Base-by-base conservation (phyloP, 2,888 invertebrate species). In the Cephus rjabovi region DNA sequence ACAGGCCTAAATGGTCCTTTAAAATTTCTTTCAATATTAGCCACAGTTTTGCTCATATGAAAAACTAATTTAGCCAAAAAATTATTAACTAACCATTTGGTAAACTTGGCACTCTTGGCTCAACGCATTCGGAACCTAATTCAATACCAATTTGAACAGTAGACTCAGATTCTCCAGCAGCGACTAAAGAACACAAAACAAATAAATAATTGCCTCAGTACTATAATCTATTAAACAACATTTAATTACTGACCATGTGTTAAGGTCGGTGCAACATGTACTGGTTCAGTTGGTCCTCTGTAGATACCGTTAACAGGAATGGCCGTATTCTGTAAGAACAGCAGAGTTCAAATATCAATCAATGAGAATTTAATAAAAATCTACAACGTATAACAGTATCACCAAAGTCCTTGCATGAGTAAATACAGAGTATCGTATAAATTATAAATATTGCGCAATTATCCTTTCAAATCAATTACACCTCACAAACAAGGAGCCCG, bases 231-330 rank as follows among this genome's bases (percentile, higher is more conserved):
- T 56, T 56, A 23, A 56, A 23, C 56, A 56, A 56, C 56, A 56
- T 71, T 71, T n/a, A 73, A 76, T 73, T 81, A 80, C 77, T 82
- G 82, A 91, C 91, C 89, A 80, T 89, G 87, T 77, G 89, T 86
- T 75, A 89, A 79, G 33, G 90, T 86, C 69, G 92, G 86, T 73
- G 90, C 82, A 75, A 88, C 83, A 81, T 86, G 89, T 76, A 87
- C 79, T 30, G 86, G 81, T 87, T 91, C 84, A 81, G 89, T 89
- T 84, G 95, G 95, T 80, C 95, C 95, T 88, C 95, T 96, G 91
- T 97, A 97, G 87, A 97, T 95, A 79, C 97, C 97, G 91, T 97
- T 97, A 15, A 97, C 96, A 79, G 98, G 97, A 93, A 97, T 96
- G 68, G 97, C 97, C 86, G 97, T 97, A 92, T 97, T 97, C 96